Evolutionary conservation across 2,113 vertebrate species (phyloP), one percentile per base, ranked within the genome.

Genomic region (Chionis minor): DNA sequence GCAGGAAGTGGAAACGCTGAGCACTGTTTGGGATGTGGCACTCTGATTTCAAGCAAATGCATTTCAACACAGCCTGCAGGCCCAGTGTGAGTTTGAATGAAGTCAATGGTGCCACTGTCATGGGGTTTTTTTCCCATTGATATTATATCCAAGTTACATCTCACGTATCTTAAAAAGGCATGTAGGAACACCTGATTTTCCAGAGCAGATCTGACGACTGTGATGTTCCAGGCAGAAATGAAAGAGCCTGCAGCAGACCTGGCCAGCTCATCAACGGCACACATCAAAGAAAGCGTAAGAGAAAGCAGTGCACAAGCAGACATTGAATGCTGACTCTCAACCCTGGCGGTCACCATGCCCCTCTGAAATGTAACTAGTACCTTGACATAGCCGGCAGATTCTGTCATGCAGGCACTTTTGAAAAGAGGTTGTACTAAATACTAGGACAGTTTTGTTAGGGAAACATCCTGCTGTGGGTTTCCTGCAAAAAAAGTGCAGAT

Each of bases 401-500:
- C 80, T 94, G 95, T 95, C 72, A 55, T 17, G 10, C 80, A 93
- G 92, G 78, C 94, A 95, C 69, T 96, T 97, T 92, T 91, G 47
- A 84, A 72, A 95, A 92, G 82, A 88, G 38, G 7, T 63, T 94
- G 69, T 30, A 78, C 77, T 92, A 88, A 93, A 90, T 44, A 83
- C 75, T 66, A 71, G 67, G 94, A 94, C 38, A 84, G 56, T 90
- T 88, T 90, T 94, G 86, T 79, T 86, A 93, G 88, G 61, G 90
- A 96, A 97, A 96, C 94, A 97, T 97, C 96, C 96, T 97, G 96
- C 96, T 90, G 80, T 63, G 82, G 62, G 91, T 88, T 97, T 96
- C 96, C 96, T 90, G 94, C 0, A 19, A 58, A 83, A 62, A 74
- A 77, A 54, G 35, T 59, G 15, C 72, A 93, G 88, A 95, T 93